Percentiles rank a stretch among this genome's conserved stretches.
phyloP scores from a whole-genome alignment of 2,113 vertebrate species.

The Pelmatolapia mariae region DNA sequence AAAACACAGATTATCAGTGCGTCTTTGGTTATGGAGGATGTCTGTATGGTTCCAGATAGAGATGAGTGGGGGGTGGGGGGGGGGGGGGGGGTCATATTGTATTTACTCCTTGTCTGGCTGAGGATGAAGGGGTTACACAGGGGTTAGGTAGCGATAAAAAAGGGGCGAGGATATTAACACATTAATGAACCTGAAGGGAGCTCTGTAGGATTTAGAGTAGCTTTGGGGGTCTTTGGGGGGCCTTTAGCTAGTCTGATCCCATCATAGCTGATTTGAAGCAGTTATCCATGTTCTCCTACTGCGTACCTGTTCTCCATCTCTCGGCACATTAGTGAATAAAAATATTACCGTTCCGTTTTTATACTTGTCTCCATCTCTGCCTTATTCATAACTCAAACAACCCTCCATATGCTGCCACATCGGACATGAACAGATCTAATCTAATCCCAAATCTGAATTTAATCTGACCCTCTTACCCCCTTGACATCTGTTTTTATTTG shows the following conservation, averaged over 20 bases:
- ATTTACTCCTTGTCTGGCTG: neutral
- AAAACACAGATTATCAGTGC: constrained; percentile 32
- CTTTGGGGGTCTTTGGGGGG: constrained; percentile 36
- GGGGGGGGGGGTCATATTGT: neutral
- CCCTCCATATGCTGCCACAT: neutral
- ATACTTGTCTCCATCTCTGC: neutral
- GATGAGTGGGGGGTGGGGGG: neutral
- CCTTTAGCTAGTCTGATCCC: constrained; percentile 50
- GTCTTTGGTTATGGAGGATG: constrained; percentile 41
- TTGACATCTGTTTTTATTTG: constrained; percentile 18
- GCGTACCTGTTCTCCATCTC: neutral
- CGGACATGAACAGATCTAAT: neutral
- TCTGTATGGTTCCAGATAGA: constrained; percentile 30
- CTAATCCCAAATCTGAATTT: neutral
- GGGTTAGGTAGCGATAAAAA: constrained; percentile 1
- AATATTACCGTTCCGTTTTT: neutral
- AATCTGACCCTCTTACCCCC: neutral
- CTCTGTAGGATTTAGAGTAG: constrained; percentile 32
- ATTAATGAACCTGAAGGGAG: constrained; percentile 35
- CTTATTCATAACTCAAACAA: neutral
- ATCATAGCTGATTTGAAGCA: constrained; percentile 45
- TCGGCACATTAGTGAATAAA: neutral
- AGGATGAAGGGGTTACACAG: neutral
- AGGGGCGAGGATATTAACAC: constrained; percentile 31
- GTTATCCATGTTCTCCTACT: constrained; percentile 25